Evolutionary conservation across 2,113 vertebrate genomes (phyloP), one percentile per base, ranked within the genome.

Genomic region (Alouatta palliata): DNA sequence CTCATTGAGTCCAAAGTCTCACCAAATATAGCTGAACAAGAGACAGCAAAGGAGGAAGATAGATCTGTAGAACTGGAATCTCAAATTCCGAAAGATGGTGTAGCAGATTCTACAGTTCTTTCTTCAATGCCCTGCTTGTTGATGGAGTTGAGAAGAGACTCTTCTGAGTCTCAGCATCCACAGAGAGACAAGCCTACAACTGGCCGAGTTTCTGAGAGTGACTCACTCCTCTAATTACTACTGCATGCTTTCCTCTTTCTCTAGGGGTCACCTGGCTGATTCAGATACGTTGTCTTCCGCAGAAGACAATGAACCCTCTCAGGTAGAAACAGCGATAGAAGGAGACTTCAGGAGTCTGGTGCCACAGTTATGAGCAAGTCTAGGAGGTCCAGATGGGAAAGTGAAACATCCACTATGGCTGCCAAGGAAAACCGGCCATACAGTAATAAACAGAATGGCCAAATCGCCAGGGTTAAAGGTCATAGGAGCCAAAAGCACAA

Each of bases 401-500:
- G 99, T 49, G 99, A 99, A 86, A 99, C 99, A 8, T 99, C 99
- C 45, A 98, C 99, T 0, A 99, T 99, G 99, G 99, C 99, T 80
- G 99, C 99, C 91, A 99, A 99, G 99, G 99, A 99, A 98, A 99
- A 99, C 94, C 99, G 99, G 87, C 99, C 99, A 97, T 99, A 98
- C 37, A 99, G 98, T 7, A 99, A 99, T 91, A 99, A 99, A 97
- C 99, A 99, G 98, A 99, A 99, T 1, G 99, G 99, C 47, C 99
- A 99, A 79, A 98, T 99, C 20, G 90, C 98, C 64, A 99, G 99
- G 97, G 99, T 99, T 35, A 99, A 99, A 98, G 99, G 99, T 94
- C 99, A 99, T 37, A 99, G 99, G 68, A 99, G 99, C 98, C 99
- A 99, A 98, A 99, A 99, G 99, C 99, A 99, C 98, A 99, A 99